phyloP scores from a whole-genome alignment of 2,797 vertebrate genomes.

The Fratercula arctica region DNA sequence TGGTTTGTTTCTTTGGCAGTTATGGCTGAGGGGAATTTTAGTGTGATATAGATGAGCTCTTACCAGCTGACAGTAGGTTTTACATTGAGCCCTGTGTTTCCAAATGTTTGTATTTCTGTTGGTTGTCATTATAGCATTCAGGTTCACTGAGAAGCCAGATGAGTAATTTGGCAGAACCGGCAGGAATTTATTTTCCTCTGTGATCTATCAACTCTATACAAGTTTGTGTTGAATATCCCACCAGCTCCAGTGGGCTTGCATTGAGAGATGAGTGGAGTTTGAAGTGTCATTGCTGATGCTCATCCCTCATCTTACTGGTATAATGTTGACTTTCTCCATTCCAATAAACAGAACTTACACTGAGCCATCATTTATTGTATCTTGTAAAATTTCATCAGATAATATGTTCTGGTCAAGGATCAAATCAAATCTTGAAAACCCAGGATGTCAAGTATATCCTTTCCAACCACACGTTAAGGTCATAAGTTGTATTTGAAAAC shows the following conservation, averaged over 20 bases:
- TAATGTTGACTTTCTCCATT: not conserved
- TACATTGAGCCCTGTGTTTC: not conserved
- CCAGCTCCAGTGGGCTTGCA: not conserved
- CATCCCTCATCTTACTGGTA: not conserved
- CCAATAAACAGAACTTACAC: not conserved
- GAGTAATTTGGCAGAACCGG: not conserved
- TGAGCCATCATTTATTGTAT: not conserved
- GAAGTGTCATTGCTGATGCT: not conserved
- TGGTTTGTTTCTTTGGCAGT: not conserved
- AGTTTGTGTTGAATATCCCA: not conserved
- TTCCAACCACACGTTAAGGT: not conserved
- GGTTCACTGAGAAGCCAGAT: not conserved
- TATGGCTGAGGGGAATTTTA: not conserved
- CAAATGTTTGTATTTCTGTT: not conserved
- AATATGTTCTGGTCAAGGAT: constrained; percentile 15
- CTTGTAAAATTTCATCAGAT: not conserved
- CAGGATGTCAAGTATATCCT: not conserved
- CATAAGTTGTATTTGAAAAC: constrained; percentile 8
- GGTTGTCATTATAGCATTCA: not conserved
- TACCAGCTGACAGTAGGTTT: not conserved
- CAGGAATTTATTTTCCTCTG: not conserved
- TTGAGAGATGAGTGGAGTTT: not conserved
- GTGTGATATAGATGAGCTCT: not conserved
- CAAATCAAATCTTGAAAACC: not conserved
- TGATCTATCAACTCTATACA: not conserved